These are phyloP conservation scores for Pygathrix nemaeus DNA, from an alignment of 2,113 vertebrate genomes.

Conservation along the genomic window DNA sequence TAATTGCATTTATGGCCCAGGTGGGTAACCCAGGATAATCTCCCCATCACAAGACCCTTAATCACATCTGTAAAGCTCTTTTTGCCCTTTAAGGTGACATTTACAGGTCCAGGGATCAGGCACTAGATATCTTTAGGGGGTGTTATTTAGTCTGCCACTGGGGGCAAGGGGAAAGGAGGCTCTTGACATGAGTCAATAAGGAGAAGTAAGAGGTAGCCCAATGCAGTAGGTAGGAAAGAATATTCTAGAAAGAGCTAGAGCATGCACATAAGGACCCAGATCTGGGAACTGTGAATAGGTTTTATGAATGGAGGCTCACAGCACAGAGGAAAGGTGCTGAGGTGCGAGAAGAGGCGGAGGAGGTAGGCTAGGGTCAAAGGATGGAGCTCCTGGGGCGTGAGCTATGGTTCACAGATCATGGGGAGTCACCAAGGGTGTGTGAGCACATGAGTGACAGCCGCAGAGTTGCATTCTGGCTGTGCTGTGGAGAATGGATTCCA, in stretches of 20 bases:
- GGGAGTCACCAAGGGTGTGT: neutral
- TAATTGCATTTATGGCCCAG: neutral
- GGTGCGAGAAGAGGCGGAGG: neutral
- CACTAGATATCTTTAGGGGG: neutral
- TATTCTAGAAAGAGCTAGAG: neutral
- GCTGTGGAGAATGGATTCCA: neutral
- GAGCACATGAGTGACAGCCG: neutral
- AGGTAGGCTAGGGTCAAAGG: neutral
- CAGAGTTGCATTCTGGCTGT: neutral
- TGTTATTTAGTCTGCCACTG: neutral
- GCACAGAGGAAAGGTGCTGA: neutral
- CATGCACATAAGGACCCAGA: neutral
- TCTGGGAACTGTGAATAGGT: neutral
- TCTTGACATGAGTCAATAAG: neutral
- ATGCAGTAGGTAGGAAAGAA: neutral
- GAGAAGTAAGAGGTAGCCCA: neutral
- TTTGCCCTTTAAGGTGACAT: neutral
- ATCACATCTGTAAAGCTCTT: neutral
- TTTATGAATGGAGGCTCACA: neutral
- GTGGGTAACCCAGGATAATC: neutral
- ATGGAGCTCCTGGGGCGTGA: neutral
- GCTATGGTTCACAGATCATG: accelerated
- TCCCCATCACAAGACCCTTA: neutral
- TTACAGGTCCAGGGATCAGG: neutral
- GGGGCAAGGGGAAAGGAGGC: neutral